phyloP scores from a whole-genome alignment of 2,113 vertebrate species.

The Natator depressus region DNA sequence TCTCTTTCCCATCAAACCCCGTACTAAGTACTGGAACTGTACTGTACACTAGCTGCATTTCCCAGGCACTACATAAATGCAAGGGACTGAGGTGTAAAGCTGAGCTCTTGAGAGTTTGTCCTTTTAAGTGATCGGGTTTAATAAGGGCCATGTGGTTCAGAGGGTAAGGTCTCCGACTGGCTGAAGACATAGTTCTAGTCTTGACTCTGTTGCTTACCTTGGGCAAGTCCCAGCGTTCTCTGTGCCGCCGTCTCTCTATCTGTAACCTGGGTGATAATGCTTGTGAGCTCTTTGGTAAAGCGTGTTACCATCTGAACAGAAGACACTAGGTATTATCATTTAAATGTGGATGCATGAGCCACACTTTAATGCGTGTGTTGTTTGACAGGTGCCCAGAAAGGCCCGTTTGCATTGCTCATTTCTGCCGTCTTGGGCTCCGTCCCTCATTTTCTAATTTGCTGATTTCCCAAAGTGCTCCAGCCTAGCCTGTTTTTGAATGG shows the following conservation, averaged over 20 bases:
- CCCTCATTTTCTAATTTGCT: background rate
- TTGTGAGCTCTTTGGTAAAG: fast-evolving
- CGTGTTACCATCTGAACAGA: background rate
- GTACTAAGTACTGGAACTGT: background rate
- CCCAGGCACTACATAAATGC: background rate
- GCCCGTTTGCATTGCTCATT: background rate
- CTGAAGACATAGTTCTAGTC: background rate
- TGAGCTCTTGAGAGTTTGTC: background rate
- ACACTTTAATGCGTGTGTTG: background rate
- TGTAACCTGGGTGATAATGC: fast-evolving
- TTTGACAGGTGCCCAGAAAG: background rate
- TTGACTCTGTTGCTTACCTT: background rate
- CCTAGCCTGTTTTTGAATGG: too few species aligned
- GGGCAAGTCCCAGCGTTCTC: background rate
- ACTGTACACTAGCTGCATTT: background rate
- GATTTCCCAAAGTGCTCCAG: background rate
- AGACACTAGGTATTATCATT: background rate
- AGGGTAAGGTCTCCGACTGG: background rate
- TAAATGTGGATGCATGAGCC: background rate
- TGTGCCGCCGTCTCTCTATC: background rate
- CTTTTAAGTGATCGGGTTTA: background rate
- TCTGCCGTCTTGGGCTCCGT: background rate
- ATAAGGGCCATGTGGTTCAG: background rate
- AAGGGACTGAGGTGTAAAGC: background rate
- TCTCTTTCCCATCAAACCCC: background rate